Conservation (phyloP, 2,797 vertebrate genomes). For the Botia almorhae region DNA sequence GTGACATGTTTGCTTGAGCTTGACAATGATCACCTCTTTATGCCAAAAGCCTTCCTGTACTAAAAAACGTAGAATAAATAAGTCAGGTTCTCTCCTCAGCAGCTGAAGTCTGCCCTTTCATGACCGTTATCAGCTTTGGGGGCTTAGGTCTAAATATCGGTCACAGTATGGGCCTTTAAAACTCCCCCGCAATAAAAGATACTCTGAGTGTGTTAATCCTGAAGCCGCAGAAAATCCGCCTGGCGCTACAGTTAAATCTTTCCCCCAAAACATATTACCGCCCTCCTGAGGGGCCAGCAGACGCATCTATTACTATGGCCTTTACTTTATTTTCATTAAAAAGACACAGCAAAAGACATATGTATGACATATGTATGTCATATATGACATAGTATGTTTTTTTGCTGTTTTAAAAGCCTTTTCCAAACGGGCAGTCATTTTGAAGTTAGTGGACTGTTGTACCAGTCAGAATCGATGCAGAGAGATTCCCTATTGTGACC, state of each 20-base stretch:
- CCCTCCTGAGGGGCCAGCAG: constrained; percentile 66
- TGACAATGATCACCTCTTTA: constrained; percentile 63
- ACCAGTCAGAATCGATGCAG: constrained; percentile 69
- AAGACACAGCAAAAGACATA: constrained; percentile 31
- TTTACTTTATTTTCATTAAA: constrained; percentile 70
- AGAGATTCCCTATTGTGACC: constrained; percentile 72
- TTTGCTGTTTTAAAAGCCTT: constrained; percentile 14
- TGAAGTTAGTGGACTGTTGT: constrained; percentile 71
- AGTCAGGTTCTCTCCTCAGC: constrained; percentile 66
- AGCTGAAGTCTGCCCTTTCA: constrained; percentile 77
- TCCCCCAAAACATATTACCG: constrained; percentile 78
- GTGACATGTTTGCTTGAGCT: constrained; percentile 17
- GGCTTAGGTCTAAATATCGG: constrained; percentile 84
- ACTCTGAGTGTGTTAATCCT: constrained; percentile 80
- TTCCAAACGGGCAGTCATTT: constrained; percentile 72
- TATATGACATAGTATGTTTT: constrained; percentile 62
- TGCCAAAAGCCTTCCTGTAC: constrained; percentile 60
- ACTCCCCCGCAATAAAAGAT: constrained; percentile 79
- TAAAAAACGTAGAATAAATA: constrained; percentile 66
- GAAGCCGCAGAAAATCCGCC: constrained; percentile 76
- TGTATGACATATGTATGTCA: no score
- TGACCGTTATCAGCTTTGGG: constrained; percentile 78
- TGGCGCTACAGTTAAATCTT: constrained; percentile 73
- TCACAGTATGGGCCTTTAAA: constrained; percentile 81
- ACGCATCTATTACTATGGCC: constrained; percentile 70